These are phyloP conservation scores for Synanthedon formicaeformis DNA, from an alignment of 2,888 invertebrate species.

Conservation along the genomic window DNA sequence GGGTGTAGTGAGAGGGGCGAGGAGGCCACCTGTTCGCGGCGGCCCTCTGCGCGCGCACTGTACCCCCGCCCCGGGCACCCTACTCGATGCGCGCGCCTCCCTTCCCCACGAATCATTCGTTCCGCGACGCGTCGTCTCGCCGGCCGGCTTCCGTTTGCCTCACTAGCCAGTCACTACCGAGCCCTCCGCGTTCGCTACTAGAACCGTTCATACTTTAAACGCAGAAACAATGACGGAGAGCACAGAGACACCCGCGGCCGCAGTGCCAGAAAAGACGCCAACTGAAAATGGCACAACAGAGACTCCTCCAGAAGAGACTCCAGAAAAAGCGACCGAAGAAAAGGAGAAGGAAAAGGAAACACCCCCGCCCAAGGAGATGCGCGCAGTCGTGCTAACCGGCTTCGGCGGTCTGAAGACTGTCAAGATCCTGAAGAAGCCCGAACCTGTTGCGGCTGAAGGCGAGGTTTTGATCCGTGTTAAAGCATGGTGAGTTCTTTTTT, in stretches of 20 bases:
- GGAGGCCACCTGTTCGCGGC: constrained; percentile 52
- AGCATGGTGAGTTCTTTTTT: constrained; percentile 79
- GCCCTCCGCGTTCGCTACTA: constrained; percentile 53
- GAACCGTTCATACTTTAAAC: constrained; percentile 32
- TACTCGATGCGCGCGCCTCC: constrained; percentile 50
- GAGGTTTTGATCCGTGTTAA: constrained; percentile 86
- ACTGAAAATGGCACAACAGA: constrained; percentile 64
- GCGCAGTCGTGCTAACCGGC: constrained; percentile 84
- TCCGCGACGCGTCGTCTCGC: constrained; percentile 63
- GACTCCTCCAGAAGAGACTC: constrained; percentile 58
- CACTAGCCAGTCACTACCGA: constrained; percentile 15
- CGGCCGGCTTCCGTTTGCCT: constrained; percentile 45
- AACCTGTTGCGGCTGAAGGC: constrained; percentile 77
- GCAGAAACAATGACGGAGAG: constrained; percentile 60
- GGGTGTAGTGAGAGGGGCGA: constrained; percentile 18
- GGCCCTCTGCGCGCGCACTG: constrained; percentile 19
- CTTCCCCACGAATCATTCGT: constrained; percentile 62
- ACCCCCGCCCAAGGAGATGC: constrained; percentile 82
- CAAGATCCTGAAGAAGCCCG: constrained; percentile 84
- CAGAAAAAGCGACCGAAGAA: constrained; percentile 67
- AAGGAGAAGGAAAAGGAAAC: constrained; percentile 60
- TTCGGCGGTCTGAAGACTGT: constrained; percentile 89
- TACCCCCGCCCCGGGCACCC: constrained; percentile 15
- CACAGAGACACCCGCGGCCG: constrained; percentile 62
- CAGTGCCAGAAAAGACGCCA: constrained; percentile 69